Conservation (phyloP, 2,113 vertebrate species). For the Pachyramphus minor region DNA sequence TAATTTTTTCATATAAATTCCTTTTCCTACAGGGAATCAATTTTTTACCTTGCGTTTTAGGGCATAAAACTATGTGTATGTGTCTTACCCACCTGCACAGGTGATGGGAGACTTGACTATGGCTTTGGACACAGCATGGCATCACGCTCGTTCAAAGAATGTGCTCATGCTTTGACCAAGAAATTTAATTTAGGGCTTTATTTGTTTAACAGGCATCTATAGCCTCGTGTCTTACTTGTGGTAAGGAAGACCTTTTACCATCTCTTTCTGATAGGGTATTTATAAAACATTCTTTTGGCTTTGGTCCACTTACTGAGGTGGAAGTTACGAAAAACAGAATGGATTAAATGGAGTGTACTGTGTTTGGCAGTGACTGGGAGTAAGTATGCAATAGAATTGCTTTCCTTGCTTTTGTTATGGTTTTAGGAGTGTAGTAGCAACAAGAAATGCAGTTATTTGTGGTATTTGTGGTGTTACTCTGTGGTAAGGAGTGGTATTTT, state of each 20-base stretch:
- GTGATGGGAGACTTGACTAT: background rate
- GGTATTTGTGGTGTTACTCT: background rate
- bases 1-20: too few relatives aligned
- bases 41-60: background rate
- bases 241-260: background rate
- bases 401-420: background rate
- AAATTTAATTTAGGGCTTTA: background rate
- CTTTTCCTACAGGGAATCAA: background rate
- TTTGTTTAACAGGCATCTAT: background rate
- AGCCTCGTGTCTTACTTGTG: background rate
- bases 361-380: background rate
- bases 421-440: background rate
- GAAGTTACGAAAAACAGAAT: background rate
- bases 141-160: background rate
- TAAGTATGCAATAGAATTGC: background rate
- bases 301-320: background rate
- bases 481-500: background rate
- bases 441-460: background rate
- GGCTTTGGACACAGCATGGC: background rate
- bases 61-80: background rate
- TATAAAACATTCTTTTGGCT: background rate
- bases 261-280: background rate
- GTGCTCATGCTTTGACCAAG: background rate
- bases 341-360: background rate
- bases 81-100: background rate